Conservation (phyloP, 2,888 invertebrate species). For the Volucella zonaria region DNA sequence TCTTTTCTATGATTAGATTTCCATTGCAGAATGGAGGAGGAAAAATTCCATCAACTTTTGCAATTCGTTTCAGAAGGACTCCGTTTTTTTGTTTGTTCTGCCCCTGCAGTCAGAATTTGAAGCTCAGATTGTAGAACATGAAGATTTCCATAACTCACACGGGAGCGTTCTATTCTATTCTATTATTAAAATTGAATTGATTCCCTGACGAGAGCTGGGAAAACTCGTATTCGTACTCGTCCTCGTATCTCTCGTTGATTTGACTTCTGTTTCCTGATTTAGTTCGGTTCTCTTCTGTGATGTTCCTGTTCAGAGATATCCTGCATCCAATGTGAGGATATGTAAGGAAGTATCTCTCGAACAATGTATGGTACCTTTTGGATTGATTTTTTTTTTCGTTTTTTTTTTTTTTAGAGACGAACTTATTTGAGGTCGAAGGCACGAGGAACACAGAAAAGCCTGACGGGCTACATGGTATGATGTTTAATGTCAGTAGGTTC, state of each 20-base stretch:
- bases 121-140: slow-evolving; percentile 44
- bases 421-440: too few relatives aligned
- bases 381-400: too few relatives aligned
- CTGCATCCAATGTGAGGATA: not conserved
- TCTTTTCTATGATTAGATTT: slow-evolving; percentile 38
- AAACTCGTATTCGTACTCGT: too few relatives aligned
- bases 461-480: slow-evolving; percentile 34
- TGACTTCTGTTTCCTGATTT: slow-evolving; percentile 15
- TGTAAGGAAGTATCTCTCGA: not conserved
- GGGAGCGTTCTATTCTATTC: slow-evolving; percentile 56
- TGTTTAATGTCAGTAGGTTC: slow-evolving; percentile 16
- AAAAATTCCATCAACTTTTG: slow-evolving; percentile 46
- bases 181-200: slow-evolving; percentile 67
- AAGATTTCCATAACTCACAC: slow-evolving; percentile 53
- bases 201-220: slow-evolving; percentile 31
- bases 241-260: slow-evolving; percentile 4
- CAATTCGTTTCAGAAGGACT: slow-evolving; percentile 1
- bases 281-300: not conserved
- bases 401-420: too few relatives aligned
- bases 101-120: slow-evolving; percentile 9
- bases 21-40: slow-evolving; percentile 12
- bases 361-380: too few relatives aligned
- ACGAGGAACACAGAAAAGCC: not conserved
- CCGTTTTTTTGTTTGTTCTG: not conserved
- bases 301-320: too few relatives aligned